These are phyloP conservation scores for Drosophila mulleri DNA, from an alignment of 2,888 invertebrate genomes.

Conservation along the genomic window DNA sequence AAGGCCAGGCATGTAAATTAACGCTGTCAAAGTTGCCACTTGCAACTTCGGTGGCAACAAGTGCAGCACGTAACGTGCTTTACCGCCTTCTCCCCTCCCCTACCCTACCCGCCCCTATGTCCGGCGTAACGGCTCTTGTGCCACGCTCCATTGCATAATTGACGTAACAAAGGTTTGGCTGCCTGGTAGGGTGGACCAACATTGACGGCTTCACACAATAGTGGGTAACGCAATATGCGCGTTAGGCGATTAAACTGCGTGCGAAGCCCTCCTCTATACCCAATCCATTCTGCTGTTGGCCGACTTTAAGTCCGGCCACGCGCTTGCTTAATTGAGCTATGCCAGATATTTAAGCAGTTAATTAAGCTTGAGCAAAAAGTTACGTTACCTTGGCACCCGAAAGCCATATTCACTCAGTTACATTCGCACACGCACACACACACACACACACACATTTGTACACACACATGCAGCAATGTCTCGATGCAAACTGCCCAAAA, in stretches of 20 bases:
- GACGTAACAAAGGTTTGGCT: constrained; percentile 31
- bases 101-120: background rate
- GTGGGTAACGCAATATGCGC: constrained; percentile 47
- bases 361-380: constrained; percentile 46
- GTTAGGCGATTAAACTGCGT: constrained; percentile 29
- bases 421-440: background rate
- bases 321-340: constrained; percentile 33
- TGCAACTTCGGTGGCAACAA: constrained; percentile 49
- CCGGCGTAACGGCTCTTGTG: background rate
- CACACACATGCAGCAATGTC: background rate
- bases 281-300: background rate
- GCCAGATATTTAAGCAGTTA: constrained; percentile 47
- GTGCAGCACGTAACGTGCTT: constrained; percentile 40
- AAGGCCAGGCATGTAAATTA: constrained; percentile 43
- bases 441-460: background rate
- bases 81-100: background rate
- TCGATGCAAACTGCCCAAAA: constrained; percentile 32
- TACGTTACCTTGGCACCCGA: constrained; percentile 15
- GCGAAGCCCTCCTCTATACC: background rate
- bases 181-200: constrained; percentile 3
- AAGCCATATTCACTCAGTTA: constrained; percentile 8
- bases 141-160: constrained; percentile 49
- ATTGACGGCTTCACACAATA: constrained; percentile 47
- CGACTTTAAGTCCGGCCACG: background rate
- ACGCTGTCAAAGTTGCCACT: constrained; percentile 50